phyloP scores from a whole-genome alignment of 2,113 vertebrate species.

The Myotis lucifugus region DNA sequence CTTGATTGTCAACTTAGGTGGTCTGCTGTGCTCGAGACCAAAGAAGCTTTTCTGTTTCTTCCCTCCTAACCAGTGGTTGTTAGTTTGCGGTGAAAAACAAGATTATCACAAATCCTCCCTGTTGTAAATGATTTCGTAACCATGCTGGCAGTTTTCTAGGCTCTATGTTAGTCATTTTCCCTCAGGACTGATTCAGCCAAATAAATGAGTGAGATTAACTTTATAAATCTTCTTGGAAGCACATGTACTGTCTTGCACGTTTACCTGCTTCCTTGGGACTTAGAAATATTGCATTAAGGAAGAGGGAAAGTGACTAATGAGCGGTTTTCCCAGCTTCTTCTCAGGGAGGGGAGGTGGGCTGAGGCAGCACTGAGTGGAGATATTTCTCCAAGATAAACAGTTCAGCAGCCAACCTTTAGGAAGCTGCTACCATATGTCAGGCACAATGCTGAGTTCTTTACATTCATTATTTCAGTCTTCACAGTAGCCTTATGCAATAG shows the following conservation, averaged over 20 bases:
- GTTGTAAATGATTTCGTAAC: slow-evolving; percentile 77
- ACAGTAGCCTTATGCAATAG: neutral
- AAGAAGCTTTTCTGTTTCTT: neutral
- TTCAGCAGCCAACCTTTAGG: neutral
- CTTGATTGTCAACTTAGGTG: slow-evolving; percentile 17
- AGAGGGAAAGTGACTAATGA: neutral
- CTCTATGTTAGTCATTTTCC: slow-evolving; percentile 73
- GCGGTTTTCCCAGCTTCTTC: neutral
- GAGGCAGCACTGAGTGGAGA: neutral
- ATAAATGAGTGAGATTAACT: slow-evolving; percentile 72
- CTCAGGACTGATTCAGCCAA: slow-evolving; percentile 70
- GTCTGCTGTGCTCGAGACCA: neutral
- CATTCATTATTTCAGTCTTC: neutral
- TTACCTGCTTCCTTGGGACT: slow-evolving; percentile 63
- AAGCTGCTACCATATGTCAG: neutral
- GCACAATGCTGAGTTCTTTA: neutral
- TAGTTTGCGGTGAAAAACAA: slow-evolving; percentile 72
- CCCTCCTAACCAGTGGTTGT: slow-evolving; percentile 53
- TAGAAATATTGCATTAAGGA: slow-evolving; percentile 36
- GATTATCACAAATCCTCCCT: slow-evolving; percentile 72
- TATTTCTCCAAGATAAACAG: neutral
- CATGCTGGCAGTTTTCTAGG: slow-evolving; percentile 70
- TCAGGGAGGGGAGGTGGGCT: neutral
- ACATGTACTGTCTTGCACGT: slow-evolving; percentile 44
- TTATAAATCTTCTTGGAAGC: slow-evolving; percentile 63